These are phyloP conservation scores for Ophiodon elongatus DNA, from an alignment of 2,113 vertebrate species.

Conservation along the genomic window DNA sequence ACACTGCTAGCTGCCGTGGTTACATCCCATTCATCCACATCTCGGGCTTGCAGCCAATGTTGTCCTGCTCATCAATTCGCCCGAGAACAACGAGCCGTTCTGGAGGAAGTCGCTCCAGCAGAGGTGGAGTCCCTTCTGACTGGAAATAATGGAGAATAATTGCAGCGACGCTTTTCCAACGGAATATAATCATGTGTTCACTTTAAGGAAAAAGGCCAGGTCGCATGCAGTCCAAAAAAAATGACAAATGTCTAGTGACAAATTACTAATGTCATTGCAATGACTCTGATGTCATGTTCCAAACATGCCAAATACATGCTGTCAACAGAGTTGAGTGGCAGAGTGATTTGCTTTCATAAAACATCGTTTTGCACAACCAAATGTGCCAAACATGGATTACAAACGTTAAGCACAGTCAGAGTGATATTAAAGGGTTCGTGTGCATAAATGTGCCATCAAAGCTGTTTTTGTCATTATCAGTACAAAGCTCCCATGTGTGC, in stretches of 20 bases:
- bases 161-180: not conserved
- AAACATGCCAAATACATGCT: not conserved
- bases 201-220: not conserved
- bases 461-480: not conserved
- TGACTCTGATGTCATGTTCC: not conserved
- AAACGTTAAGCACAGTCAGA: not conserved
- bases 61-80: not conserved
- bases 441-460: not conserved
- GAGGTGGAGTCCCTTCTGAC: not conserved
- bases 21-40: conserved; percentile 9
- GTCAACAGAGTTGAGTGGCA: not conserved
- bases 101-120: not conserved
- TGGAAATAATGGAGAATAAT: not conserved
- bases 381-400: not conserved
- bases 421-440: not conserved
- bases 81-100: not conserved
- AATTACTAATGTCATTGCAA: not conserved
- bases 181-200: not conserved
- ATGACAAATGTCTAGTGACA: not conserved
- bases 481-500: not conserved
- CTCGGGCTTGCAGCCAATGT: conserved; percentile 5
- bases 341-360: not conserved
- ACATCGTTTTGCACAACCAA: not conserved
- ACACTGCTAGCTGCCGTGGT: not conserved
- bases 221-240: not conserved